Conservation (phyloP, 2,888 invertebrate species). For the Limnephilus marmoratus region DNA sequence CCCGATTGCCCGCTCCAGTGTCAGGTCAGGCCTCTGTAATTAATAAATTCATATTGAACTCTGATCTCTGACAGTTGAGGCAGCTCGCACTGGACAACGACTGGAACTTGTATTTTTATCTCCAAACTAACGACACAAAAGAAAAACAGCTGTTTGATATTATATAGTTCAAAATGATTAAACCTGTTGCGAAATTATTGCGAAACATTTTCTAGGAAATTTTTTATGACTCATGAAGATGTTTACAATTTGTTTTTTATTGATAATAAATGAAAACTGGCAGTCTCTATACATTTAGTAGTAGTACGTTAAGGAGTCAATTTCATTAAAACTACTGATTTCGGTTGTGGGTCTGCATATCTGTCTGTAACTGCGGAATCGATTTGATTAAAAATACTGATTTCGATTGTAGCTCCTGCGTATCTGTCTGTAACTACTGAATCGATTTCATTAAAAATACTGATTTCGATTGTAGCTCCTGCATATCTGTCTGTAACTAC, state of each 20-base stretch:
- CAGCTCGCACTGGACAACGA: background rate
- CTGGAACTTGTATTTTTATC: background rate
- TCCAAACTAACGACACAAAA: background rate
- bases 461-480: no score
- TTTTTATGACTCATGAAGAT: background rate
- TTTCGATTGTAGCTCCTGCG: no score
- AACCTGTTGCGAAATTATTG: background rate
- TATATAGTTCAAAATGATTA: background rate
- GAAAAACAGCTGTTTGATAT: background rate
- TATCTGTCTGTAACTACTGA: no score
- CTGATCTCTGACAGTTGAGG: background rate
- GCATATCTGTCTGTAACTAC: no score
- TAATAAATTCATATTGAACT: constrained; percentile 35
- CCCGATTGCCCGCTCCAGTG: background rate
- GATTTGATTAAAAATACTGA: no score
- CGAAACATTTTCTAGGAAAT: background rate
- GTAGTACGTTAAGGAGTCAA: no score
- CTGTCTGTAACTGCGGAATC: no score
- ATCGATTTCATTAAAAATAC: no score
- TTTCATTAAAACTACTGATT: no score
- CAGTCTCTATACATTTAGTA: no score
- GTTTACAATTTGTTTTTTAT: background rate
- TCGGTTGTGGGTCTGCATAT: no score
- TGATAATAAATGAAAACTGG: background rate
- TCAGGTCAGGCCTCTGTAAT: background rate